Evolutionary conservation across 2,888 invertebrate genomes (phyloP), one percentile per base, ranked within the genome.

Genomic region (Congeria kusceri): DNA sequence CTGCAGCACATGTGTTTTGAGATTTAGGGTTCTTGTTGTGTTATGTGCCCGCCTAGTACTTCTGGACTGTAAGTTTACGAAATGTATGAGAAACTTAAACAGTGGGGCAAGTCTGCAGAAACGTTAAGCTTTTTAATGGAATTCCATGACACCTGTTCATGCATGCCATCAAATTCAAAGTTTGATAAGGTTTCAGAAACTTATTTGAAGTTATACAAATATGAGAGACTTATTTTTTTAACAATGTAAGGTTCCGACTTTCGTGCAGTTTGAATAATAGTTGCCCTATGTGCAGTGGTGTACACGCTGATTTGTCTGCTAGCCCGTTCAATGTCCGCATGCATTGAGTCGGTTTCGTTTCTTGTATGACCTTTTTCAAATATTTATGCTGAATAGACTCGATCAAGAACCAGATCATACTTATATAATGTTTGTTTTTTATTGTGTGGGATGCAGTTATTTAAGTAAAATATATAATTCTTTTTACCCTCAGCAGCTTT

Each of bases 321-420:
- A 28, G 72, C 67, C 27, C 39, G 39, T 57, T 77, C 77, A 27
- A 72, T 71, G 23, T 27, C 27, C 15, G 77, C 65, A 66, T 77
- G 77, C 7, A 77, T 62, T 0, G 77, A 65, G 29, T 77, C 76
- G 47, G 64, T 69, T 47, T 76, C 65, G 65, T 76, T 76, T 61
- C 59, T 65, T 3, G 72, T 65, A 29, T 76, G 75, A 15, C 75
- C 69, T 39, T 69, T 69, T 53, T 76, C 75, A 1, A 28, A 20
- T 75, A 75, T 58, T 68, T 75, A n/a, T 75, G 75, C 4, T 28
- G 20, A 9, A 79, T 56, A 11, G 39, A 69, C 29, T 44, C 23
- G 27, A 25, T 58, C 56, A 28, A 74, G 56, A 57, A 79, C 70
- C 74, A 75, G 0, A 65, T n/a, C 79, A 79, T 75, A 27, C 75